A percentile compares a stretch with the other conserved stretches of the same genome.
These are phyloP conservation scores for Mercenaria mercenaria DNA, from an alignment of 1,140 invertebrate species.

Conservation along the genomic window DNA sequence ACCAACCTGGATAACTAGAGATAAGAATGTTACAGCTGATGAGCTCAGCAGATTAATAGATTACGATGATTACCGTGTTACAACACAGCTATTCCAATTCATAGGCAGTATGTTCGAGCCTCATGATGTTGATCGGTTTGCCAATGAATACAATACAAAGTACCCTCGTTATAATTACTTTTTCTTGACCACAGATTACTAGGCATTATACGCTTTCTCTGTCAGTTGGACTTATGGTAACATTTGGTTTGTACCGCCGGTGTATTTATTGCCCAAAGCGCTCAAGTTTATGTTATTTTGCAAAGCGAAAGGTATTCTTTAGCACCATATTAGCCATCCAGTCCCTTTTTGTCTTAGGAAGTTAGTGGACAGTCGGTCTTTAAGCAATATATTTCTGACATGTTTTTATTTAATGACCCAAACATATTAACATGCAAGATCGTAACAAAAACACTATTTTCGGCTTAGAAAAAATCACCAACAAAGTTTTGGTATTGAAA, in stretches of 20 bases:
- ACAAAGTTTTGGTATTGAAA: neutral
- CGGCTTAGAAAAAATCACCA: slow-evolving; percentile 10
- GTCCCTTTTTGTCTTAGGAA: slow-evolving; percentile 3
- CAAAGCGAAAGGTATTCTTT: slow-evolving; percentile 30
- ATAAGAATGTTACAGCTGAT: neutral
- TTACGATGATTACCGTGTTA: neutral
- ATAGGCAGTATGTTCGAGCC: neutral
- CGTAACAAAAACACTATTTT: slow-evolving; percentile 20
- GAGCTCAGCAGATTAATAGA: no score
- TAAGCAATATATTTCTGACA: slow-evolving; percentile 20
- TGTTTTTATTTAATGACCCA: neutral
- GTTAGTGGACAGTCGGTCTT: neutral
- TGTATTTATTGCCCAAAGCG: slow-evolving; percentile 1
- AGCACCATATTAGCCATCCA: slow-evolving; percentile 30
- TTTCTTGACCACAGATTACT: neutral
- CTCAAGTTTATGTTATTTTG: neutral
- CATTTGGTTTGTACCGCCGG: slow-evolving; percentile 31
- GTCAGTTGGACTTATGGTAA: neutral
- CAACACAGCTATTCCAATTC: neutral
- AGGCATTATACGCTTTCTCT: slow-evolving; percentile 31
- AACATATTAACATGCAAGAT: slow-evolving; percentile 24
- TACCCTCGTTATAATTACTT: neutral
- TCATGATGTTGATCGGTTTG: no score
- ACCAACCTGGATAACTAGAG: neutral
- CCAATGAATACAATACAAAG: neutral